Conservation (phyloP, 2,113 vertebrate genomes). For the Hylia prasina region DNA sequence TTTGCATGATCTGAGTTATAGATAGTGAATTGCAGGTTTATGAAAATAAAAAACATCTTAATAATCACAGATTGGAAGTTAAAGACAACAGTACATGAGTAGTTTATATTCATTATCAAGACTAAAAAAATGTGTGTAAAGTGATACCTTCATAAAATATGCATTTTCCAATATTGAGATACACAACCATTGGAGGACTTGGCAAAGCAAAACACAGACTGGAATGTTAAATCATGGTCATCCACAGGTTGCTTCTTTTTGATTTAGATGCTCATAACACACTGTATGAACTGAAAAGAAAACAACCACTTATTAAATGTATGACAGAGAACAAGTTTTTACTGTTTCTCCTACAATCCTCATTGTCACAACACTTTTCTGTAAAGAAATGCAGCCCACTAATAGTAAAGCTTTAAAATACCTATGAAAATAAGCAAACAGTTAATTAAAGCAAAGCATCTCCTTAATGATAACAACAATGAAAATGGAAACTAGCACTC, state of each 20-base stretch:
- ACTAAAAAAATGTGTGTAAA: not conserved
- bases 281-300: slow-evolving; percentile 77
- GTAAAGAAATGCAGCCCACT: not conserved
- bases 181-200: not conserved
- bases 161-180: not conserved
- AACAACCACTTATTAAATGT: not conserved
- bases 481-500: not conserved
- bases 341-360: not conserved
- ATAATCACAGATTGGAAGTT: not conserved
- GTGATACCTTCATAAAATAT: not conserved
- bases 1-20: not conserved
- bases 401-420: not conserved
- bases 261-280: slow-evolving; percentile 75
- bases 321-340: not conserved
- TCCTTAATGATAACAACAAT: not conserved
- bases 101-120: slow-evolving; percentile 15
- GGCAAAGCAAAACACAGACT: slow-evolving; percentile 6
- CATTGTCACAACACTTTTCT: not conserved
- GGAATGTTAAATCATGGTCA: slow-evolving; percentile 43
- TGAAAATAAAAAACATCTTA: slow-evolving; percentile 33
- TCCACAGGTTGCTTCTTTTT: not conserved
- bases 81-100: not conserved
- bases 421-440: not conserved
- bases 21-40: slow-evolving; percentile 24
- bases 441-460: not conserved